These are phyloP conservation scores for Drosophila nigricruria DNA, from an alignment of 2,888 invertebrate genomes.

Conservation along the genomic window DNA sequence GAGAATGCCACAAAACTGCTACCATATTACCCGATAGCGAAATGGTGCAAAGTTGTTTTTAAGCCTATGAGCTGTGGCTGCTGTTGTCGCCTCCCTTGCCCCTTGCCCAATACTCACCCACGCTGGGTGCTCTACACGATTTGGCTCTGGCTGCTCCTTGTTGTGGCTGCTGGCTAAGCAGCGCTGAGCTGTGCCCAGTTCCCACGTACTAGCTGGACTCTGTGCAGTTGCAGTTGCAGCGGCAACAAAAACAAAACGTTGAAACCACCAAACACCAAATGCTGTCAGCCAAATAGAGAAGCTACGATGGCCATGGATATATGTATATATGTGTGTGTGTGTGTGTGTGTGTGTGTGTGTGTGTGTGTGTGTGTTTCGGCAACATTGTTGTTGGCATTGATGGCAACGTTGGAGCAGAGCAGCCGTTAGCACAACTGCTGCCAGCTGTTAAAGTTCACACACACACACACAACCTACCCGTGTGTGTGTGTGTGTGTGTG, in stretches of 20 bases:
- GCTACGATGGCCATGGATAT: slow-evolving; percentile 7
- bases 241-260: slow-evolving; percentile 70
- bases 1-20: slow-evolving; percentile 59
- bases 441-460: slow-evolving; percentile 77
- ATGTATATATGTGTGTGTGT: neutral
- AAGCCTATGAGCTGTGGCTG: slow-evolving; percentile 67
- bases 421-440: slow-evolving; percentile 61
- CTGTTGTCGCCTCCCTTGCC: neutral
- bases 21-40: slow-evolving; percentile 38
- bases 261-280: slow-evolving; percentile 80
- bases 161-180: slow-evolving; percentile 56
- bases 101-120: neutral
- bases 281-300: slow-evolving; percentile 65
- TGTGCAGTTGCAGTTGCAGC: slow-evolving; percentile 14
- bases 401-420: slow-evolving; percentile 48
- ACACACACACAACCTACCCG: slow-evolving; percentile 44
- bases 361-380: slow-evolving; percentile 14
- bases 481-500: slow-evolving; percentile 13
- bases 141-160: slow-evolving; percentile 18
- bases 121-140: neutral
- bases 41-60: slow-evolving; percentile 62
- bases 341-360: neutral
- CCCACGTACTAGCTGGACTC: slow-evolving; percentile 15
- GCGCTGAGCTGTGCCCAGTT: slow-evolving; percentile 36
- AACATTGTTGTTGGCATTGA: slow-evolving; percentile 51